Evolutionary conservation across 2,113 vertebrate species (phyloP).

Genomic region (Poeciliopsis occidentalis): DNA sequence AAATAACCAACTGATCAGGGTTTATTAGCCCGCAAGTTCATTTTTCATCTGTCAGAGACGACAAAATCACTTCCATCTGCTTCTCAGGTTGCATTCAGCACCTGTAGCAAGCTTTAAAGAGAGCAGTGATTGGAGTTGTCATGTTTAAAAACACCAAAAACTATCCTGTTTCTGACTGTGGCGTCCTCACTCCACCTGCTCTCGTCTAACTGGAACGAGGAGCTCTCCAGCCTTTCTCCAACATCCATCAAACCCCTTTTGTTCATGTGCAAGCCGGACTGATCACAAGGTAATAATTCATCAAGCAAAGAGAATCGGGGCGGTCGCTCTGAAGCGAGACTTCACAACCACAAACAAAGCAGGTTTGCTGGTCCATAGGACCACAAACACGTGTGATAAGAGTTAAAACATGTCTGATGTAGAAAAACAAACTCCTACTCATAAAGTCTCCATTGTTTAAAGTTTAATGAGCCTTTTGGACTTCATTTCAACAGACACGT

Average conservation of each 20-base stretch:
- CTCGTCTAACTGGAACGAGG: slow-evolving; percentile 48
- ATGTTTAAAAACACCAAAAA: slow-evolving; percentile 17
- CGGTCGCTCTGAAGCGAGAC: slow-evolving; percentile 48
- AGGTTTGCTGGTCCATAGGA: neutral
- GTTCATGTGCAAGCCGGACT: slow-evolving; percentile 28
- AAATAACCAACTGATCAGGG: slow-evolving; percentile 48
- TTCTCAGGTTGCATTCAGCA: slow-evolving; percentile 4
- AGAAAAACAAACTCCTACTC: slow-evolving; percentile 22
- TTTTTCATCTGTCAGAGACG: slow-evolving; percentile 14
- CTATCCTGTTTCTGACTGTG: neutral
- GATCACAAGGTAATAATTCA: slow-evolving; percentile 46
- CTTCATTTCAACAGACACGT: slow-evolving; percentile 55
- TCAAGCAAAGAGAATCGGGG: slow-evolving; percentile 54
- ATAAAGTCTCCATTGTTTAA: slow-evolving; percentile 41
- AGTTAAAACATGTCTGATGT: slow-evolving; percentile 18
- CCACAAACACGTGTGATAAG: neutral
- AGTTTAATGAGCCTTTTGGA: slow-evolving; percentile 72
- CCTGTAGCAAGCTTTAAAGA: slow-evolving; percentile 16
- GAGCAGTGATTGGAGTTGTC: slow-evolving; percentile 23
- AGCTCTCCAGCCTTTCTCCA: slow-evolving; percentile 13
- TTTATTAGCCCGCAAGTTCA: slow-evolving; percentile 14
- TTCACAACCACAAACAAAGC: slow-evolving; percentile 16
- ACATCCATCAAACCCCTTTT: slow-evolving; percentile 35
- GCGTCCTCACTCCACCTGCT: neutral
- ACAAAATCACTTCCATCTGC: neutral